Percentiles rank a stretch among this genome's conserved stretches.
Conservation (phyloP, 2,113 vertebrate genomes). For the Trinectes maculatus region DNA sequence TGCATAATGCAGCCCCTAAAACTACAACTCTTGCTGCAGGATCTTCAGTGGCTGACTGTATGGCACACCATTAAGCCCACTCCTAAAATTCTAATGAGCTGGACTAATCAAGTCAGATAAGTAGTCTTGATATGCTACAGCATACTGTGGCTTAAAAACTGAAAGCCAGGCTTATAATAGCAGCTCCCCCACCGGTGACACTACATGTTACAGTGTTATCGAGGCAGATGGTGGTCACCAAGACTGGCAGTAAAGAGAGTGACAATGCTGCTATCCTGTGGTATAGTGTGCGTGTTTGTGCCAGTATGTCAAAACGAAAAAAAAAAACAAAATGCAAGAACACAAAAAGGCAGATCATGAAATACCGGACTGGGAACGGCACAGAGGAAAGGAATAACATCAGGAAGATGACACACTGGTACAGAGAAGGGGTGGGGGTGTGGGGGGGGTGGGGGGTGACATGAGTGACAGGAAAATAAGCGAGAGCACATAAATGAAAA, state of each 20-base stretch:
- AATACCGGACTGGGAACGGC: constrained; percentile 6
- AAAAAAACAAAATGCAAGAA: constrained; percentile 1
- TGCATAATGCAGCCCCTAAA: constrained; percentile 43
- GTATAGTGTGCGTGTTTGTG: constrained; percentile 6
- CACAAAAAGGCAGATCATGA: constrained; percentile 15
- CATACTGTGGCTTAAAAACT: neutral
- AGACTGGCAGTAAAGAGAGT: constrained; percentile 10
- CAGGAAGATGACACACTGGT: neutral
- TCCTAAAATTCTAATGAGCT: constrained; percentile 42
- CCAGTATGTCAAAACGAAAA: constrained; percentile 21
- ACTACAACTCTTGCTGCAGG: neutral
- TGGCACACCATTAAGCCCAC: constrained; percentile 23
- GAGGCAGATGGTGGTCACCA: constrained; percentile 1
- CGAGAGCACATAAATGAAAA: constrained; percentile 25
- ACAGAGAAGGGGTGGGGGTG: neutral
- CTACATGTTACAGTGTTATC: constrained; percentile 9
- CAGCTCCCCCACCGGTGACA: constrained; percentile 14
- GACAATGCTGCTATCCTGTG: neutral
- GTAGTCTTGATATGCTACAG: neutral
- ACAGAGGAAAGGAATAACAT: neutral
- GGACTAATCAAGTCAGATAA: constrained; percentile 41
- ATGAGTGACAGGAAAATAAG: constrained; percentile 34
- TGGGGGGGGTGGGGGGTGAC: constrained; percentile 6
- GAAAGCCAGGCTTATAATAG: constrained; percentile 13
- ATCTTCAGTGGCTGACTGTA: constrained; percentile 17